Percentiles rank a stretch among this genome's conserved stretches.
Conservation (phyloP, 1,140 invertebrate genomes). For the Tetraneura akinire region DNA sequence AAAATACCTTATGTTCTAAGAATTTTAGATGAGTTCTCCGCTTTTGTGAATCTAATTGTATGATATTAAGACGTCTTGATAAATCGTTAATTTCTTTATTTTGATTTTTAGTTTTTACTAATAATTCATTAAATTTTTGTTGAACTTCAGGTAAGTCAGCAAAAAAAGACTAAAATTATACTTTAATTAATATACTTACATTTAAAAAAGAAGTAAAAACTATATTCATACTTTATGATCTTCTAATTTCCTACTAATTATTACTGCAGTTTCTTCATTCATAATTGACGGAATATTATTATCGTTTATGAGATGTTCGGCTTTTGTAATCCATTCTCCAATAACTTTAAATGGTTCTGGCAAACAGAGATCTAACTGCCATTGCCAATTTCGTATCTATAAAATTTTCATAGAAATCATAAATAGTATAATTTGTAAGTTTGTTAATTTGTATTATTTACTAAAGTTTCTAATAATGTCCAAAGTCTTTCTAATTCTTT, state of each 20-base stretch:
- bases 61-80: constrained; percentile 27
- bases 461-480: constrained; percentile 62
- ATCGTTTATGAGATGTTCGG: constrained; percentile 76
- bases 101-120: constrained; percentile 33
- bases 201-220: not conserved
- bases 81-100: constrained; percentile 42
- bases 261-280: constrained; percentile 82
- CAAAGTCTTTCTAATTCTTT: constrained; percentile 73
- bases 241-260: constrained; percentile 83
- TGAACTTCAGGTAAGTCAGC: constrained; percentile 75
- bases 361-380: constrained; percentile 78
- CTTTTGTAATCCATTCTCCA: constrained; percentile 86
- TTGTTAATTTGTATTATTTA: not conserved
- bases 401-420: constrained; percentile 51
- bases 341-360: constrained; percentile 81
- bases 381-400: constrained; percentile 80
- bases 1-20: constrained; percentile 77
- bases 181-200: not conserved
- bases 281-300: constrained; percentile 78
- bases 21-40: constrained; percentile 81
- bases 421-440: not conserved
- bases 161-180: constrained; percentile 71
- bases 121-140: constrained; percentile 70
- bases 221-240: constrained; percentile 71
- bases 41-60: constrained; percentile 66